phyloP scores from a whole-genome alignment of 2,113 vertebrate genomes.

The Otocyon megalotis region DNA sequence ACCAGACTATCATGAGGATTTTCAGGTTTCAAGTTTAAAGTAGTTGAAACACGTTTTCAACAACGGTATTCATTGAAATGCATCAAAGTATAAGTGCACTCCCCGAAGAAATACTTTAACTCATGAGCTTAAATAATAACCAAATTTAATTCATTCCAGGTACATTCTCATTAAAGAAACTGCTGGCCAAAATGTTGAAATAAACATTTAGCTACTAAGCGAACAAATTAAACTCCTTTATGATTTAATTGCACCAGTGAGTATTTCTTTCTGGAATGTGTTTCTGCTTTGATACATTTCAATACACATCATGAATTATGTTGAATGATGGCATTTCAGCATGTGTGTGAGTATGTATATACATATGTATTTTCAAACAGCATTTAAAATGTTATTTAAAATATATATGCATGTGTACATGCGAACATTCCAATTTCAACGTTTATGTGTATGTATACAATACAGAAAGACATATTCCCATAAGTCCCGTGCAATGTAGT shows the following conservation, averaged over 20 bases:
- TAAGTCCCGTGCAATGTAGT: slow-evolving; percentile 68
- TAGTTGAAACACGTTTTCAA: slow-evolving; percentile 63
- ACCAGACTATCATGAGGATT: neutral
- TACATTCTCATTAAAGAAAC: slow-evolving; percentile 79
- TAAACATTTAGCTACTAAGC: slow-evolving; percentile 81
- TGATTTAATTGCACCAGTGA: slow-evolving; percentile 82
- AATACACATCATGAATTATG: slow-evolving; percentile 82
- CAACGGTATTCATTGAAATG: slow-evolving; percentile 65
- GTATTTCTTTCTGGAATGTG: slow-evolving; percentile 82
- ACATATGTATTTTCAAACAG: slow-evolving; percentile 81
- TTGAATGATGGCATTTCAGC: slow-evolving; percentile 83
- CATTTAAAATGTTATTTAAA: slow-evolving; percentile 80
- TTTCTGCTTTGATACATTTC: slow-evolving; percentile 83
- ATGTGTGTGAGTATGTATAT: slow-evolving; percentile 80
- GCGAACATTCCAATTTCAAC: slow-evolving; percentile 80
- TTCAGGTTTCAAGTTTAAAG: slow-evolving; percentile 63
- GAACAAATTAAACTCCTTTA: slow-evolving; percentile 70
- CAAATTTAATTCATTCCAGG: slow-evolving; percentile 82
- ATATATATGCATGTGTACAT: slow-evolving; percentile 80
- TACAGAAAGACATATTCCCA: slow-evolving; percentile 72
- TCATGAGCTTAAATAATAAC: slow-evolving; percentile 78
- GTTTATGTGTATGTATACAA: slow-evolving; percentile 78
- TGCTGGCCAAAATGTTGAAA: slow-evolving; percentile 80
- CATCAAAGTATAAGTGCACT: slow-evolving; percentile 69
- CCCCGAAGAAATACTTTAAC: slow-evolving; percentile 79